These are phyloP conservation scores for Trichomalopsis sarcophagae DNA, from an alignment of 1,140 invertebrate genomes.

Conservation along the genomic window DNA sequence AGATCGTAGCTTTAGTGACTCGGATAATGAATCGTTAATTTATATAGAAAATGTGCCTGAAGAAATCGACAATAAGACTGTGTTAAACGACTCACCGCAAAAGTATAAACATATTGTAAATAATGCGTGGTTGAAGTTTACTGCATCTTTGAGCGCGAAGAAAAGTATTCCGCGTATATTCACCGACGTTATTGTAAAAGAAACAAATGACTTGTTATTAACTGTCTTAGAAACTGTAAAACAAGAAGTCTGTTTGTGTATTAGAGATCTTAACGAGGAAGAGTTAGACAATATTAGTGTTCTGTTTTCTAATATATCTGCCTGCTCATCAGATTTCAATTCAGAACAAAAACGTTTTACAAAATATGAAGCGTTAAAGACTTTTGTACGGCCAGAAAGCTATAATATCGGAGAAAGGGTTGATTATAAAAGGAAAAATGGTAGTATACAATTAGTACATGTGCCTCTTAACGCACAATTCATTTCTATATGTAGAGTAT, in stretches of 20 bases:
- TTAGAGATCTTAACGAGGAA: conserved; percentile 17
- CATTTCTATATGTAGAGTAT: too few relatives aligned
- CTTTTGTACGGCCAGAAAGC: background rate
- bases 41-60: background rate
- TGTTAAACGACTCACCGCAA: too few relatives aligned
- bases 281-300: conserved; percentile 3
- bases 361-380: background rate
- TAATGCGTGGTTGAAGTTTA: too few relatives aligned
- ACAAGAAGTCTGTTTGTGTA: background rate
- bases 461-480: too few relatives aligned
- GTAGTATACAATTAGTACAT: too few relatives aligned
- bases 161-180: too few relatives aligned
- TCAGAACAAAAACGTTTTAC: conserved; percentile 47
- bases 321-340: conserved; percentile 10
- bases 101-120: too few relatives aligned
- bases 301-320: conserved; percentile 41
- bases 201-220: background rate
- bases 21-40: background rate
- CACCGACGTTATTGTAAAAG: too few relatives aligned
- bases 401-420: conserved; percentile 4
- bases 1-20: background rate
- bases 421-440: background rate
- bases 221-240: background rate
- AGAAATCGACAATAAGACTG: too few relatives aligned
- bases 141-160: too few relatives aligned